These are phyloP conservation scores for Sisor rabdophorus DNA, from an alignment of 2,113 vertebrate genomes.

Conservation along the genomic window DNA sequence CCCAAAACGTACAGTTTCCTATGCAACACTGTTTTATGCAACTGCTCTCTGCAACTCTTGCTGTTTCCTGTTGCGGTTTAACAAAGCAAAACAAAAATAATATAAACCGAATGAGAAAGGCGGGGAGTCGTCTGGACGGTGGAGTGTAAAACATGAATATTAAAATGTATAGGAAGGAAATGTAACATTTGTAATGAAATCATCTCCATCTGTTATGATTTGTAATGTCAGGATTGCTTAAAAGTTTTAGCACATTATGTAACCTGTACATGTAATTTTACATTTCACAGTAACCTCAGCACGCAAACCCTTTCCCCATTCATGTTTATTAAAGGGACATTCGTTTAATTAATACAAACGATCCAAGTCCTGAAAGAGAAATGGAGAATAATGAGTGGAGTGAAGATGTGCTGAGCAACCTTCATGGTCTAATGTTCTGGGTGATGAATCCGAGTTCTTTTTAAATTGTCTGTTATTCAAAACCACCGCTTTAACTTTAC, in stretches of 20 bases:
- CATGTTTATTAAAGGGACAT: not conserved
- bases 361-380: too few species aligned
- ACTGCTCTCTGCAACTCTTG: not conserved
- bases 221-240: not conserved
- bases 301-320: not conserved
- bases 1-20: not conserved
- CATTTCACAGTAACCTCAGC: not conserved
- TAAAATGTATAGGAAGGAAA: too few species aligned
- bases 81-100: too few species aligned
- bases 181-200: too few species aligned
- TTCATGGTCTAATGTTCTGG: not conserved
- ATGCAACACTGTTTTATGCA: not conserved
- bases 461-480: not conserved
- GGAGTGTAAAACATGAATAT: too few species aligned
- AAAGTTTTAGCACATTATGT: not conserved
- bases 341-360: too few species aligned
- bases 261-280: not conserved
- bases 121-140: too few species aligned
- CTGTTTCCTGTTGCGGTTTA: not conserved
- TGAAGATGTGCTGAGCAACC: not conserved
- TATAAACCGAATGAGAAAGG: too few species aligned
- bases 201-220: too few species aligned
- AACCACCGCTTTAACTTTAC: not conserved
- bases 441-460: not conserved
- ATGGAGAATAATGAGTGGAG: not conserved